Conservation (phyloP, 2,888 invertebrate species). For the Encarsia formosa region DNA sequence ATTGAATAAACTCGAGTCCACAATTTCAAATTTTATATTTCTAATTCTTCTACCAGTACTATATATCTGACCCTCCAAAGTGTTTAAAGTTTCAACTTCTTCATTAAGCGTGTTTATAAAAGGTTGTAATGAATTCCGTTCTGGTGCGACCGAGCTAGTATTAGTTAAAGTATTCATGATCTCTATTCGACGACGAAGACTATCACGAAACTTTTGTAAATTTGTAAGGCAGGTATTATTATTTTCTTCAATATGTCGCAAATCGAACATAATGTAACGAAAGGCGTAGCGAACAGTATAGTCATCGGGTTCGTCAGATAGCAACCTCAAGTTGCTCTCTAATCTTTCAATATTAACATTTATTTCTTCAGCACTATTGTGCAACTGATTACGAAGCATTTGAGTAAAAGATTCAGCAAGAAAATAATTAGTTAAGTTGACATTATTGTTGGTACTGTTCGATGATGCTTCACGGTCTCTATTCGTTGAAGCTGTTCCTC, state of each 20-base stretch:
- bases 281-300: slow-evolving; percentile 19
- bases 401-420: slow-evolving; percentile 27
- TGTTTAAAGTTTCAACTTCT: slow-evolving; percentile 32
- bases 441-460: slow-evolving; percentile 26
- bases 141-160: background rate
- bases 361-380: slow-evolving; percentile 28
- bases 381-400: slow-evolving; percentile 31
- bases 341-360: slow-evolving; percentile 29
- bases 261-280: slow-evolving; percentile 27
- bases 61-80: slow-evolving; percentile 31
- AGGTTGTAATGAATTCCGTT: slow-evolving; percentile 19
- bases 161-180: too few relatives aligned
- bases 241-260: slow-evolving; percentile 30
- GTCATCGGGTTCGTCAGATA: slow-evolving; percentile 27
- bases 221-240: slow-evolving; percentile 30
- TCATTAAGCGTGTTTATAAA: slow-evolving; percentile 28
- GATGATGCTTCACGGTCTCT: slow-evolving; percentile 52
- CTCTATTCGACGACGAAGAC: slow-evolving; percentile 28
- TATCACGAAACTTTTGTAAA: slow-evolving; percentile 30
- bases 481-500: slow-evolving; percentile 66
- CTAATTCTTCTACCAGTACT: slow-evolving; percentile 31
- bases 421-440: slow-evolving; percentile 7
- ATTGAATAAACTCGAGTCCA: slow-evolving; percentile 23
- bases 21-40: slow-evolving; percentile 25
- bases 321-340: slow-evolving; percentile 26